Base-by-base conservation (phyloP, 2,113 vertebrate species). In the Ctenodactylus gundi region DNA sequence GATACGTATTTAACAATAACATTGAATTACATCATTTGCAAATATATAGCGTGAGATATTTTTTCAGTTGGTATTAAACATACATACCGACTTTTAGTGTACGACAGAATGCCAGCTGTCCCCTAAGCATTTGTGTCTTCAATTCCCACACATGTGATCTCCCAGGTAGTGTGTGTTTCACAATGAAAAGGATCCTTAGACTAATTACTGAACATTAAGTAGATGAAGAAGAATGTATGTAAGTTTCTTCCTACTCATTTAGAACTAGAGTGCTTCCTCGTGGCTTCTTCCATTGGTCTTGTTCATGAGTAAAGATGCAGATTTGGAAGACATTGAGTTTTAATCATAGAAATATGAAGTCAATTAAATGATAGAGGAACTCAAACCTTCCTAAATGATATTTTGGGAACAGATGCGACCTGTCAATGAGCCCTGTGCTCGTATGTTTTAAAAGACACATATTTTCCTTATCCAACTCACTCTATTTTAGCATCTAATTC, bases 391-490 rank as follows among this genome's bases (percentile, higher is more conserved):
- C 39, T 46, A 14, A 65, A 72, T 72, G 1, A 58, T 9, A 53
- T 67, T 87, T n/a, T 20, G 2, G 23, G 20, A 46, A 51, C 29
- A 76, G 18, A 44, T 29, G 6, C 64, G 14, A 11, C 2, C 15
- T 60, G 3, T 1, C 17, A 51, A 14, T 53, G 21, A 68, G 55
- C 29, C 4, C 21, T 7, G 44, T 5, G 2, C 1, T 64, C 6
- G n/a, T 87, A 31, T n/a, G 18, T 53, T 15, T 77, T 83, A 70
- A 76, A n/a, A 90, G 36, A 89, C 14, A 76, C 68, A 86, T 58
- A 62, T 82, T 83, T 46, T 46, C 36, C 20, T 49, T 36, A 8
- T 23, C 6, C 21, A 82, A 39, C 83, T 46, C 11, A 31, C 67
- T 85, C 21, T 9, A 51, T 49, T 70, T 93, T 29, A 8, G 15